Conservation (phyloP, 2,888 invertebrate genomes). For the Lepidonotus clava region DNA sequence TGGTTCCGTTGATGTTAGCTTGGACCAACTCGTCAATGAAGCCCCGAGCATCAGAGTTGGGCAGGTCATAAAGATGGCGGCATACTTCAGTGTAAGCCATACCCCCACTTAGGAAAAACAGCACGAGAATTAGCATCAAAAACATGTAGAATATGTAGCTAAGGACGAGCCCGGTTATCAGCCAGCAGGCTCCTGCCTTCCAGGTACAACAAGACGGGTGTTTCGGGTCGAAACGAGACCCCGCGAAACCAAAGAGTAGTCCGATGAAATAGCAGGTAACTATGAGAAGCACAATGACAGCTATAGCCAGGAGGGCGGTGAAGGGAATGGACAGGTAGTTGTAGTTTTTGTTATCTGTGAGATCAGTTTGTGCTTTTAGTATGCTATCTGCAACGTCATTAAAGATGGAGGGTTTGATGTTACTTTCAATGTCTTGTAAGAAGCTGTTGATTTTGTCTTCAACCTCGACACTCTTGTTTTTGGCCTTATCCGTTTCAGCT, state of each 20-base stretch:
- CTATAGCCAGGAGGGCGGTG: neutral
- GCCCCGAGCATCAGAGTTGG: neutral
- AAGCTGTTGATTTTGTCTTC: neutral
- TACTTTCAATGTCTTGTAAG: neutral
- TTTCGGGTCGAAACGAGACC: neutral
- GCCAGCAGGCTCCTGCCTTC: conserved; percentile 32
- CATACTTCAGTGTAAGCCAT: neutral
- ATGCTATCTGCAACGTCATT: neutral
- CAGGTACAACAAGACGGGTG: neutral
- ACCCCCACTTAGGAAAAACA: neutral
- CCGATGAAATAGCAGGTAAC: conserved; percentile 3
- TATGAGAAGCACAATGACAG: neutral
- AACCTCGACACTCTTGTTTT: neutral
- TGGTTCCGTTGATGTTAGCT: neutral
- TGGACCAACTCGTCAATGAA: neutral
- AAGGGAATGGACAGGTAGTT: neutral
- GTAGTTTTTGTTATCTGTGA: neutral
- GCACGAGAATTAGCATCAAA: neutral
- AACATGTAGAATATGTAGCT: neutral
- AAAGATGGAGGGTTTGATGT: neutral
- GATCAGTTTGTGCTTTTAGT: no score
- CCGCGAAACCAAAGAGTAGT: neutral
- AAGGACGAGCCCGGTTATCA: neutral
- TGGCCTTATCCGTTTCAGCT: neutral
- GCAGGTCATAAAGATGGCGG: neutral